These are phyloP conservation scores for Bostrychus sinensis DNA, from an alignment of 2,113 vertebrate genomes.

Conservation along the genomic window DNA sequence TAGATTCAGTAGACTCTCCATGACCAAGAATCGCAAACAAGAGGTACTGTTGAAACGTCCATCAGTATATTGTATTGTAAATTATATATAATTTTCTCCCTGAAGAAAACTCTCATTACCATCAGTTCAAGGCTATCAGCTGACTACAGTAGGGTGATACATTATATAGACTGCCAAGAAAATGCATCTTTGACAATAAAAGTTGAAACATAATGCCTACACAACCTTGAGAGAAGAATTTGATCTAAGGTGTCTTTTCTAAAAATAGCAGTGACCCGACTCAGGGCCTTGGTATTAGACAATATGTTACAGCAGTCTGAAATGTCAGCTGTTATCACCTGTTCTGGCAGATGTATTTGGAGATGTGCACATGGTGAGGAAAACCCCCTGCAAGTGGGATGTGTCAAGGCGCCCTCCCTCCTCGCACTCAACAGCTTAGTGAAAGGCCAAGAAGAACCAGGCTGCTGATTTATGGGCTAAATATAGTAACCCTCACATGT, in stretches of 20 bases:
- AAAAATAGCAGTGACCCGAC: not conserved
- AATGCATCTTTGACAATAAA: not conserved
- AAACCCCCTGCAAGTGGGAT: slow-evolving; percentile 59
- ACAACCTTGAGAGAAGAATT: not conserved
- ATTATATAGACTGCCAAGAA: not conserved
- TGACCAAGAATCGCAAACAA: no score
- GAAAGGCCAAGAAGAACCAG: slow-evolving; percentile 72
- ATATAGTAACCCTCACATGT: slow-evolving; percentile 65
- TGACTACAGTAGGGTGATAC: not conserved
- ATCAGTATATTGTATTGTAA: no score
- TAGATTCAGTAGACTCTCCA: no score
- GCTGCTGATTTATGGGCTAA: slow-evolving; percentile 67
- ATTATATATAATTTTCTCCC: no score
- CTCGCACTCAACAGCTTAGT: slow-evolving; percentile 69
- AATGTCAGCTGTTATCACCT: slow-evolving; percentile 38
- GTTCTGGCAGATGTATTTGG: slow-evolving; percentile 53
- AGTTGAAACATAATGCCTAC: not conserved
- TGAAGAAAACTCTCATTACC: not conserved
- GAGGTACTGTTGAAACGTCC: no score
- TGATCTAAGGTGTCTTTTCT: not conserved
- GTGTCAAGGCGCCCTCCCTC: slow-evolving; percentile 61
- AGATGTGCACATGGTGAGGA: slow-evolving; percentile 46
- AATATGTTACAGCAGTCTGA: slow-evolving; percentile 8
- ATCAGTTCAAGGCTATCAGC: not conserved
- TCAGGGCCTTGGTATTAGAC: not conserved